phyloP scores from a whole-genome alignment of 1,140 invertebrate genomes.

The Hylaeus anthracinus region DNA sequence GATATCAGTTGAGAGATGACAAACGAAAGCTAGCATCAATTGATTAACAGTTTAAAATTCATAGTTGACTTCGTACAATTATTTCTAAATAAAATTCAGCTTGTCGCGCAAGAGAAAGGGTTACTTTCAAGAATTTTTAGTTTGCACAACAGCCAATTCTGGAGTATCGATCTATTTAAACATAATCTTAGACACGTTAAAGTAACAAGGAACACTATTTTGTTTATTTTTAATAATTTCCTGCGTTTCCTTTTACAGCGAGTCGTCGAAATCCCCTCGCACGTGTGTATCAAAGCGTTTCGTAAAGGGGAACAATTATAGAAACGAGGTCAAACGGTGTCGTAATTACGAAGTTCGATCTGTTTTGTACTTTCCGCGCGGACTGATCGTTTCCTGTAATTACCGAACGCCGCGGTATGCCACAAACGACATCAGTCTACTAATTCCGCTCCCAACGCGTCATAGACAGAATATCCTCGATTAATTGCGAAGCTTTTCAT shows the following conservation, averaged over 20 bases:
- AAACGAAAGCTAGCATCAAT: no score
- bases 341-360: slow-evolving; percentile 22
- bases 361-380: slow-evolving; percentile 11
- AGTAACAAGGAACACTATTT: no score
- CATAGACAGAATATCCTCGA: slow-evolving; percentile 14
- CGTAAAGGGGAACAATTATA: background rate
- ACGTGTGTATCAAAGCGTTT: background rate
- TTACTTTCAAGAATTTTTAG: no score
- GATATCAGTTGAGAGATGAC: no score
- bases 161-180: no score
- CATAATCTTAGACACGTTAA: no score
- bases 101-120: background rate
- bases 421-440: slow-evolving; percentile 17
- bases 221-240: no score
- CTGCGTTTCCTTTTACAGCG: background rate
- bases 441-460: slow-evolving; percentile 19
- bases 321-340: background rate
- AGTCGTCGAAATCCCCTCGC: background rate
- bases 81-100: background rate
- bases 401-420: background rate
- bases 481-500: slow-evolving; percentile 51
- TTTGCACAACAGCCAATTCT: no score
- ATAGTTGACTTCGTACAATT: background rate
- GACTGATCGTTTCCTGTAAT: slow-evolving; percentile 24
- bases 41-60: no score